These are phyloP conservation scores for Lordiphosa stackelbergi DNA, from an alignment of 1,140 invertebrate species.

Conservation along the genomic window DNA sequence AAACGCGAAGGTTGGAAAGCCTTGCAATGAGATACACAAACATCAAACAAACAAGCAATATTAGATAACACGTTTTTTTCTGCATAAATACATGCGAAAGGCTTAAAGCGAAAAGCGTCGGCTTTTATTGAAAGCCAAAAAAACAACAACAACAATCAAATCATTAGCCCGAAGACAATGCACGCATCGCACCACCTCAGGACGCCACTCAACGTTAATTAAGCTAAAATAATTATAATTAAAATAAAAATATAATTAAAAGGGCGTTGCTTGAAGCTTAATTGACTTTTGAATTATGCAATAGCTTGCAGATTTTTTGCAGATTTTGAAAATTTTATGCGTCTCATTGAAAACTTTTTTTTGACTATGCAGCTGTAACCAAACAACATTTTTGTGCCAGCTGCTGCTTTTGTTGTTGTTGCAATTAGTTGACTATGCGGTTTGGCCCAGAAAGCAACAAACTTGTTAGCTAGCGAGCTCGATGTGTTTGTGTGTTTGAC, in stretches of 20 bases:
- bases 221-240: conserved; percentile 41
- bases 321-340: conserved; percentile 32
- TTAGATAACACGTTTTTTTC: conserved; percentile 55
- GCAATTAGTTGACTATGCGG: conserved; percentile 69
- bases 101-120: conserved; percentile 35
- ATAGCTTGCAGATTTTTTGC: conserved; percentile 32
- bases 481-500: conserved; percentile 32
- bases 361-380: conserved; percentile 31
- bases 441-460: conserved; percentile 68
- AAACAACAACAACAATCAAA: conserved; percentile 24
- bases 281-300: conserved; percentile 57
- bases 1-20: conserved; percentile 62
- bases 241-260: conserved; percentile 43
- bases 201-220: conserved; percentile 45
- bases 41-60: conserved; percentile 18
- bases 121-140: conserved; percentile 34
- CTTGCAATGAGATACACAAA: conserved; percentile 32
- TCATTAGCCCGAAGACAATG: conserved; percentile 61
- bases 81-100: conserved; percentile 53
- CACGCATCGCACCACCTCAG: conserved; percentile 40
- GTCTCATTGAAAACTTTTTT: conserved; percentile 6
- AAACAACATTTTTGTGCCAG: conserved; percentile 54
- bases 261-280: conserved; percentile 29
- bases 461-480: conserved; percentile 42
- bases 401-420: conserved; percentile 28